Percentiles rank a stretch among this genome's conserved stretches.
These are phyloP conservation scores for Hucho hucho DNA, from an alignment of 2,113 vertebrate species.

Conservation along the genomic window DNA sequence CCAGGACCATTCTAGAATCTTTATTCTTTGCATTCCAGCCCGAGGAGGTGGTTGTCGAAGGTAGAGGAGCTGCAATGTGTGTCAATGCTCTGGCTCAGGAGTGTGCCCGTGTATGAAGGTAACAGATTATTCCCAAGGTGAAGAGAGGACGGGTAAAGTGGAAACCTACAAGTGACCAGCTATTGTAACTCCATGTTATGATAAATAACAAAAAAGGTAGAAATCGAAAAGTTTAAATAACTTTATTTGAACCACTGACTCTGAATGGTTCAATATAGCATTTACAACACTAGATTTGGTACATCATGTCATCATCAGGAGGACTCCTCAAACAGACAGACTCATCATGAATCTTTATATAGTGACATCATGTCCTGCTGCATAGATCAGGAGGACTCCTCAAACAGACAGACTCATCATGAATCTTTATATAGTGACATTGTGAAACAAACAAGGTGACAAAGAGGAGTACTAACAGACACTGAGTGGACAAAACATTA, in stretches of 20 bases:
- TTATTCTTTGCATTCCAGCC: neutral
- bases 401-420: neutral
- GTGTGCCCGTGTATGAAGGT: neutral
- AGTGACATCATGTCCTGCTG: neutral
- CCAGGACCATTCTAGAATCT: neutral
- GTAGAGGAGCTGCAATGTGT: neutral
- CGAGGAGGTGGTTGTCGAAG: neutral
- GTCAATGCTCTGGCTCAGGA: neutral
- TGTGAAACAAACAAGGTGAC: slow-evolving; percentile 2
- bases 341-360: neutral
- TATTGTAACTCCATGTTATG: neutral
- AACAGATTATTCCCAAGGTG: neutral
- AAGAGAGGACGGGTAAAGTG: neutral
- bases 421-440: neutral
- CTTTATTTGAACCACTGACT: too few relatives aligned
- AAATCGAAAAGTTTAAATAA: neutral
- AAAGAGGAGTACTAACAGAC: slow-evolving; percentile 10
- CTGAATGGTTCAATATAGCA: neutral
- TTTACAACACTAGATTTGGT: neutral
- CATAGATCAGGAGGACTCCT: neutral
- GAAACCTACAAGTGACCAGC: slow-evolving; percentile 3
- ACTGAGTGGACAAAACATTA: neutral
- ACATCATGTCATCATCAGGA: neutral
- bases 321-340: neutral
- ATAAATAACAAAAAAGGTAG: neutral